Base-by-base conservation (phyloP, 2,113 vertebrate genomes). In the Arenaria interpres region DNA sequence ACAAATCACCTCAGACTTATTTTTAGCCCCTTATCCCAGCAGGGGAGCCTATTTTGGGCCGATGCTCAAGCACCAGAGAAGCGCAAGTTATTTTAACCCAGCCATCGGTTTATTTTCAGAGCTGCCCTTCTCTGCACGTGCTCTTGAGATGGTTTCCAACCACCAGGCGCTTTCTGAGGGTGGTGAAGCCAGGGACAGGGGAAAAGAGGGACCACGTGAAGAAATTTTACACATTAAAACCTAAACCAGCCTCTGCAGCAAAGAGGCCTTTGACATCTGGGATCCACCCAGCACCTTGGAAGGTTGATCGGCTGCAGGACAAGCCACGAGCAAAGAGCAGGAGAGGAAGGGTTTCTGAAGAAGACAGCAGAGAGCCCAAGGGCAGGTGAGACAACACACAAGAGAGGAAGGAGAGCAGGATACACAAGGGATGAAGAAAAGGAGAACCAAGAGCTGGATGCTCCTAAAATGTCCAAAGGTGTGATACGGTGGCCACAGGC, bases 71-170 rank as follows among this genome's bases (percentile, higher is more conserved):
- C 66, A 67, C 54, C 60, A 33, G 69, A 92, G 76, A 13, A 35
- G 74, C 4, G 4, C 43, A 77, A 90, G 92, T 91, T 94, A 94
- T 96, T 95, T 92, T 66, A 63, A 83, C 85, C 46, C 85, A 18
- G 75, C 0, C 0, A 0, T 2, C 4, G 32, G 71, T 59, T 96
- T 96, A 95, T 96, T 96, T 94, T 93, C 4, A 1, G 93, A 83
- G 64, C 60, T 92, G 90, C 85, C 85, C 88, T 95, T 93, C 81
- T 88, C 85, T 0, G 27, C 92, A 88, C 39, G 30, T 94, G 93
- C 90, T 88, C 63, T 2, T 2, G n/a, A 35, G 43, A 53, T 4
- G n/a, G 59, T 24, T 83, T 78, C 90, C 75, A 84, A 0, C 39
- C 24, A 20, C 37, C 1, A 0, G 57, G 74, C 1, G 0, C 18